Evolutionary conservation across 2,113 vertebrate species (phyloP).

Genomic region (Xenopus laevis): DNA sequence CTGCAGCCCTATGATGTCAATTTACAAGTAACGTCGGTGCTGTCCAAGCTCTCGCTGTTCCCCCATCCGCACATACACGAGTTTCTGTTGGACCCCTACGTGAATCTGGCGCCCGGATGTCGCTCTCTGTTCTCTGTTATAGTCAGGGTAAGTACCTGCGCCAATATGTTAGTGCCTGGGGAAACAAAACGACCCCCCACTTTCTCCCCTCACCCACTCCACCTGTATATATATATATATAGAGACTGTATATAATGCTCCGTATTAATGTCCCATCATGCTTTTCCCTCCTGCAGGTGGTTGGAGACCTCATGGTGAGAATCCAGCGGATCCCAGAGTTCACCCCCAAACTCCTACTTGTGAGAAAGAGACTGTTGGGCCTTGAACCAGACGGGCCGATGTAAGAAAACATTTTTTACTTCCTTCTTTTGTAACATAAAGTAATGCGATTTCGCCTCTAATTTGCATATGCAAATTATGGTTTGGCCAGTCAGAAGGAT

Average conservation of each 20-base stretch:
- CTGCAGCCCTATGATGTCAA: slow-evolving; percentile 94
- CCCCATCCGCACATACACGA: slow-evolving; percentile 92
- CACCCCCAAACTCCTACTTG: slow-evolving; percentile 90
- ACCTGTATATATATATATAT: too few species aligned
- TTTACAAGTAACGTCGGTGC: slow-evolving; percentile 92
- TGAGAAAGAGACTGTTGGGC: slow-evolving; percentile 91
- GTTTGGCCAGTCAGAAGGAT: too few species aligned
- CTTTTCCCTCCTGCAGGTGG: slow-evolving; percentile 71
- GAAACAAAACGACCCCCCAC: too few species aligned
- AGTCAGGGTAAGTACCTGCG: slow-evolving; percentile 80
- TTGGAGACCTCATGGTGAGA: slow-evolving; percentile 94
- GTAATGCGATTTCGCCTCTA: too few species aligned
- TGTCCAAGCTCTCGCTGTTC: slow-evolving; percentile 89
- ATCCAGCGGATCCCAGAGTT: slow-evolving; percentile 97
- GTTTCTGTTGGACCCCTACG: slow-evolving; percentile 91
- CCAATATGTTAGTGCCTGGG: background rate
- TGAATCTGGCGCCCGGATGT: slow-evolving; percentile 91
- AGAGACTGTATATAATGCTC: too few species aligned
- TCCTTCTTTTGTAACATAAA: too few species aligned
- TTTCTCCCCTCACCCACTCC: too few species aligned
- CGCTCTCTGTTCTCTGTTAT: slow-evolving; percentile 96
- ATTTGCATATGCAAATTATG: too few species aligned
- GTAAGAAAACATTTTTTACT: too few species aligned
- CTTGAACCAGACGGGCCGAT: slow-evolving; percentile 87
- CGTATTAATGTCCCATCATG: too few species aligned